Percentiles rank a stretch among this genome's conserved stretches.
phyloP scores from a whole-genome alignment of 2,113 vertebrate species.

The Agelaius phoeniceus region DNA sequence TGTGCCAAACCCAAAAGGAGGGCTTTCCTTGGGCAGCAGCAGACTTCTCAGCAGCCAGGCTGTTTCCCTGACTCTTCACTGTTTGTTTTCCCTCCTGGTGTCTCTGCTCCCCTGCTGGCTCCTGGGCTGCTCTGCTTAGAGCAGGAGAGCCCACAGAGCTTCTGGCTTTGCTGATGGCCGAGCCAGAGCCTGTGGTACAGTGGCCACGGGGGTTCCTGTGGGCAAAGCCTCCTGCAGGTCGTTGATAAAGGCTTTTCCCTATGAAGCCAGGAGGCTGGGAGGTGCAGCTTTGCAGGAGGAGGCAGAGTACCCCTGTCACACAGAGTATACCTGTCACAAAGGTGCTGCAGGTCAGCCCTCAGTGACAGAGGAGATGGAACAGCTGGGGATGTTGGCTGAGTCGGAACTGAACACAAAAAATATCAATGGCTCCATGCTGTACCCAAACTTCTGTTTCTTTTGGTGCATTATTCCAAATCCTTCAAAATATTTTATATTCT shows the following conservation, averaged over 20 bases:
- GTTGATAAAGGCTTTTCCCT: neutral
- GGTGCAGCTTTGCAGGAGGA: neutral
- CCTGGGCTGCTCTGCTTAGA: neutral
- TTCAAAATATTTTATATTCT: neutral
- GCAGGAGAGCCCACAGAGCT: neutral
- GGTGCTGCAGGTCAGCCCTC: neutral
- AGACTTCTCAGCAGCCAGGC: neutral
- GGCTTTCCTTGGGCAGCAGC: neutral
- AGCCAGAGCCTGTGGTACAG: neutral
- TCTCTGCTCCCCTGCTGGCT: neutral
- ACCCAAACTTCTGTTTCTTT: neutral
- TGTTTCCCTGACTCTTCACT: neutral
- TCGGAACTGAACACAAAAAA: neutral
- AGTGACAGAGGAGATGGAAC: neutral
- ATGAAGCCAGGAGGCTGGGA: neutral
- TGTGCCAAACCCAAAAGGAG: too few species aligned
- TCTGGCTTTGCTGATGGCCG: neutral
- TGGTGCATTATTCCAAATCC: neutral
- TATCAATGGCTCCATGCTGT: neutral
- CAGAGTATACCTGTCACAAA: fast-evolving
- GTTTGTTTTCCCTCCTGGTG: neutral
- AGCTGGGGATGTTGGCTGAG: neutral
- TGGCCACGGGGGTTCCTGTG: neutral
- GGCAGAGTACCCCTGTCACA: fast-evolving
- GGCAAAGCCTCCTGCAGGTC: neutral